These are phyloP conservation scores for Dendrocincla fuliginosa DNA, from an alignment of 2,797 vertebrate species.

Conservation along the genomic window DNA sequence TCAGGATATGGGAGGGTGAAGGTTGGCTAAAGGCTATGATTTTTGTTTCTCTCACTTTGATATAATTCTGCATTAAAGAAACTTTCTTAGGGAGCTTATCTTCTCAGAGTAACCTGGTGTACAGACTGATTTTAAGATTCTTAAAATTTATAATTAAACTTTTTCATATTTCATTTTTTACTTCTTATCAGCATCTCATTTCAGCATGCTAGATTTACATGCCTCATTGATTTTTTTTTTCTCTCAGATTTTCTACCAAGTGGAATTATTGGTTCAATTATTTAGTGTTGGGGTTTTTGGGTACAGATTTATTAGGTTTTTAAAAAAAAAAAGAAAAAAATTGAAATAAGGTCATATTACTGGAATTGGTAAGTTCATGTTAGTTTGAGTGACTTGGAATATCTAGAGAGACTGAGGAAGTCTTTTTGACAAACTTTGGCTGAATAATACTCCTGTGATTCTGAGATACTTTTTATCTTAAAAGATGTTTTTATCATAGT, in stretches of 20 bases:
- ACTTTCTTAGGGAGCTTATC: background rate
- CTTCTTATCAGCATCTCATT: background rate
- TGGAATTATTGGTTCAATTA: background rate
- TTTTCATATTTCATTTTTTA: background rate
- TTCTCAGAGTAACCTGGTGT: background rate
- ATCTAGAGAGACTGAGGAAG: background rate
- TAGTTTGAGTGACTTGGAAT: background rate
- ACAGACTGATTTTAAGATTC: background rate
- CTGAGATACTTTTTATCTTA: background rate
- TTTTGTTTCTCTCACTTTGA: background rate
- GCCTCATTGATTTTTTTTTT: slow-evolving; percentile 25
- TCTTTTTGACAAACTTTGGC: background rate
- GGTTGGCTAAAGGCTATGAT: background rate
- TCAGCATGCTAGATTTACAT: background rate
- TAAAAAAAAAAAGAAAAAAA: background rate
- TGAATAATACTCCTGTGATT: background rate
- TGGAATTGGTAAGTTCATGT: background rate
- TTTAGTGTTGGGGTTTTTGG: background rate
- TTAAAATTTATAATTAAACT: background rate
- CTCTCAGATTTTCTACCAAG: background rate
- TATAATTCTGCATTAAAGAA: background rate
- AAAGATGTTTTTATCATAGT: background rate
- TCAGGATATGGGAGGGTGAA: background rate
- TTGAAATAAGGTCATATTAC: background rate
- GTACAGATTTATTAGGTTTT: background rate